Conservation (phyloP, 1,140 invertebrate species). For the Drosophila guanche region DNA sequence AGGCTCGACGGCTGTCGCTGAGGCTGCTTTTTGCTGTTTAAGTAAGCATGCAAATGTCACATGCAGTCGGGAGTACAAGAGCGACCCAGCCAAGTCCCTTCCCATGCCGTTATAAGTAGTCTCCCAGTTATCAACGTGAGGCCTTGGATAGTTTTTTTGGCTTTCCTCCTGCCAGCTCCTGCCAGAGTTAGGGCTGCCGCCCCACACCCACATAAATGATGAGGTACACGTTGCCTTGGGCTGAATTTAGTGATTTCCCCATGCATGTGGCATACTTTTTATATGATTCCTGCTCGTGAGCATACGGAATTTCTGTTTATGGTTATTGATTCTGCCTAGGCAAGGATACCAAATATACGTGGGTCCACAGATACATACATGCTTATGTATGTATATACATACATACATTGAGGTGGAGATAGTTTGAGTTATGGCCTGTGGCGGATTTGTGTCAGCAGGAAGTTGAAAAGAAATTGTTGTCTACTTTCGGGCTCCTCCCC, state of each 20-base stretch:
- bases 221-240: constrained; percentile 55
- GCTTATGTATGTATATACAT: no score
- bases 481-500: constrained; percentile 33
- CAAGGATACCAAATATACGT: no score
- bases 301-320: constrained; percentile 69
- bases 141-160: constrained; percentile 32
- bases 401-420: constrained; percentile 18
- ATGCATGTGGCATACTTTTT: constrained; percentile 76
- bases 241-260: constrained; percentile 79
- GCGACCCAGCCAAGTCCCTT: no score
- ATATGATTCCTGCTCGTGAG: constrained; percentile 59
- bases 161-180: constrained; percentile 4
- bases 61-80: constrained; percentile 45
- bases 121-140: constrained; percentile 70
- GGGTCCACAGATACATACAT: no score
- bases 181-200: neutral
- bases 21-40: constrained; percentile 75
- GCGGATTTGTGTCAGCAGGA: constrained; percentile 65
- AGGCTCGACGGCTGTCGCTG: constrained; percentile 22
- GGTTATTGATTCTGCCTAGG: constrained; percentile 66
- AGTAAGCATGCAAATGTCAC: constrained; percentile 82
- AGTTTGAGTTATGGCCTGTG: constrained; percentile 61
- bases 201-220: constrained; percentile 59
- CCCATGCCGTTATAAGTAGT: constrained; percentile 64
- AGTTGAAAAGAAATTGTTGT: constrained; percentile 60